Percentiles rank a stretch among this genome's conserved stretches.
These are phyloP conservation scores for Rousettus madagascariensis DNA, from an alignment of 2,797 vertebrate species.

Conservation along the genomic window DNA sequence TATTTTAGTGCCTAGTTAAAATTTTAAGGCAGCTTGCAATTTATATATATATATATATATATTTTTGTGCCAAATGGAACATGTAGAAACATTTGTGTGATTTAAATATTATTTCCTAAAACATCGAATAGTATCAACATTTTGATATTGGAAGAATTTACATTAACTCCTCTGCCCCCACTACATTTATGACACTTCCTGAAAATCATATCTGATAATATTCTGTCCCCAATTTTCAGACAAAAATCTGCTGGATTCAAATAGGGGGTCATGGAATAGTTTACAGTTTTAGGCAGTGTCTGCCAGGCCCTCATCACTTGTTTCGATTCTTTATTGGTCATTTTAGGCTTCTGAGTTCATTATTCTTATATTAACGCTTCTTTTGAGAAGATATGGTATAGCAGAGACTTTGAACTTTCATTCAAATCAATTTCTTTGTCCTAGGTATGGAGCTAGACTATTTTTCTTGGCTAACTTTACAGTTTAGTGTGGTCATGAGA, in stretches of 20 bases:
- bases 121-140: not conserved
- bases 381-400: not conserved
- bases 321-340: not conserved
- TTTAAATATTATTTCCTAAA: not conserved
- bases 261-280: not conserved
- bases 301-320: not conserved
- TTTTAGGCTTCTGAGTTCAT: conserved; percentile 34
- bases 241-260: not conserved
- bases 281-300: not conserved
- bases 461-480: not conserved
- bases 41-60: not conserved
- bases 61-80: not conserved
- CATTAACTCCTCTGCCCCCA: not conserved
- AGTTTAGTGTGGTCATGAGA: not conserved
- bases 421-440: not conserved
- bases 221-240: not conserved
- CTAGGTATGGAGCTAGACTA: not conserved
- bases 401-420: not conserved
- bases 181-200: conserved; percentile 40
- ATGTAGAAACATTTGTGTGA: conserved; percentile 36
- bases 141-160: conserved; percentile 32
- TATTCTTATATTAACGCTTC: conserved; percentile 28
- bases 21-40: not conserved
- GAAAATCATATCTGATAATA: conserved; percentile 11
- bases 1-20: not conserved